Evolutionary conservation across 1,140 invertebrate genomes (phyloP).

Genomic region (Varroa destructor): DNA sequence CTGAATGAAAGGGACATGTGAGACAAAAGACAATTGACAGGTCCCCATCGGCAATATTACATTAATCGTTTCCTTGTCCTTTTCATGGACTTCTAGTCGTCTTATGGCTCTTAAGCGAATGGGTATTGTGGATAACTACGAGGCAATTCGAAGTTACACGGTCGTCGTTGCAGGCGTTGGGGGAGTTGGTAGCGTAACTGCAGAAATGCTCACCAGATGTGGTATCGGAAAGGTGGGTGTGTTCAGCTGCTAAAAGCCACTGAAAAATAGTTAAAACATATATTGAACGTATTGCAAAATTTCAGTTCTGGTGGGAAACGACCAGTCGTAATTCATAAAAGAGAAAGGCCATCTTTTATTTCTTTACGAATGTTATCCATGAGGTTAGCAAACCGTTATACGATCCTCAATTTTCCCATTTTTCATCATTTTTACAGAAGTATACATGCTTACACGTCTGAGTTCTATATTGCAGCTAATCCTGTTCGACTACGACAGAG

Average conservation of each 20-base stretch:
- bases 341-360: too few relatives aligned
- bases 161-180: constrained; percentile 95
- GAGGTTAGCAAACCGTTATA: too few relatives aligned
- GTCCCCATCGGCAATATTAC: too few relatives aligned
- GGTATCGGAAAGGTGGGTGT: constrained; percentile 79
- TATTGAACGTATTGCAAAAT: constrained; percentile 27
- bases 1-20: too few relatives aligned
- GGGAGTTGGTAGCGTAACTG: constrained; percentile 95
- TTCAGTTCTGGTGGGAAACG: not conserved
- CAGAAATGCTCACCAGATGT: constrained; percentile 93
- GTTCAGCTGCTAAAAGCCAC: not conserved
- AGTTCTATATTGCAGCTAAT: constrained; percentile 53
- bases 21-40: too few relatives aligned
- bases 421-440: not conserved
- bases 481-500: constrained; percentile 96
- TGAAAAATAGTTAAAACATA: constrained; percentile 27
- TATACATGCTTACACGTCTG: not conserved
- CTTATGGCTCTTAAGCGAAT: constrained; percentile 96
- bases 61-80: not conserved
- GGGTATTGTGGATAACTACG: constrained; percentile 98
- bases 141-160: constrained; percentile 71
- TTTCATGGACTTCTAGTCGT: constrained; percentile 52
- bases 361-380: too few relatives aligned
- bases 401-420: not conserved
- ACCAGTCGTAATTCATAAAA: not conserved